These are phyloP conservation scores for Lasioglossum calceatum DNA, from an alignment of 2,888 invertebrate species.

Conservation along the genomic window DNA sequence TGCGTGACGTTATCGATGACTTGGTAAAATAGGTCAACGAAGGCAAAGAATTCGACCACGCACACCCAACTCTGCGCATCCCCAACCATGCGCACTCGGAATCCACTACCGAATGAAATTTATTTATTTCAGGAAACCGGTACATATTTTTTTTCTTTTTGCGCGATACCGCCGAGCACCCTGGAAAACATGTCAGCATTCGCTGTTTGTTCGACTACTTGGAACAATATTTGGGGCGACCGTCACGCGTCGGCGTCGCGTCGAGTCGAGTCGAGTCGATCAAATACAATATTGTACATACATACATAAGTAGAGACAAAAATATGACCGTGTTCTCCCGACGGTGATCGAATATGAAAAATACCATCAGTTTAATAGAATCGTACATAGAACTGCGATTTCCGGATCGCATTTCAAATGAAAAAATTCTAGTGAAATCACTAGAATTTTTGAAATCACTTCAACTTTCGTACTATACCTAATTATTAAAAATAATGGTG, in stretches of 20 bases:
- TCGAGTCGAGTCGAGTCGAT: background rate
- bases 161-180: background rate
- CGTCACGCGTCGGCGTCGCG: background rate
- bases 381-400: background rate
- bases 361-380: background rate
- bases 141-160: background rate
- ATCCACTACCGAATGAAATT: background rate
- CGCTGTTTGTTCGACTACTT: too few species aligned
- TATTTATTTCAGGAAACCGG: background rate
- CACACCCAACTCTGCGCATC: background rate
- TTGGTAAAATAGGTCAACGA: conserved; percentile 3
- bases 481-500: too few species aligned
- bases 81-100: background rate
- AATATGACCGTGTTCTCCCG: background rate
- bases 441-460: too few species aligned
- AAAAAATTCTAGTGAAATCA: too few species aligned
- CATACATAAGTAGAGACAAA: background rate
- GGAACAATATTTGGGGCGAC: background rate
- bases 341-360: background rate
- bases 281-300: too few species aligned
- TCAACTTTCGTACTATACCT: too few species aligned
- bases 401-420: too few species aligned
- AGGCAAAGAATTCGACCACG: background rate
- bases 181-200: background rate
- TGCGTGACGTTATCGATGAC: background rate